Percentiles rank a stretch among this genome's conserved stretches.
Evolutionary conservation across 2,113 vertebrate species (phyloP).

Genomic region (Xyrauchen texanus): DNA sequence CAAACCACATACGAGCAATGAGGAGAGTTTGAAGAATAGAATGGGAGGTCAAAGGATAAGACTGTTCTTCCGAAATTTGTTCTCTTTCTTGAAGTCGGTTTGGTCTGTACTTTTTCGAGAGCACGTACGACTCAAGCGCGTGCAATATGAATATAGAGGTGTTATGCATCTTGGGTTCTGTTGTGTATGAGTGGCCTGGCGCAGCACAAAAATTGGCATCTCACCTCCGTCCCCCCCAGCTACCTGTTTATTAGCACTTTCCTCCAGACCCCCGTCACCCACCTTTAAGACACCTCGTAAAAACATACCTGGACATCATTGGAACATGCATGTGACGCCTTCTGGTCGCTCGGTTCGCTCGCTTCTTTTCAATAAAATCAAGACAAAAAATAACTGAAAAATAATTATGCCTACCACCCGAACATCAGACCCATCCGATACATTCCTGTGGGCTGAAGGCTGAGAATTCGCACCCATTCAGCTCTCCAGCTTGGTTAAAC

Average conservation of each 20-base stretch:
- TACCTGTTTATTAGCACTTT: conserved; percentile 84
- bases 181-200: conserved; percentile 72
- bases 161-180: conserved; percentile 42
- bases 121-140: conserved; percentile 51
- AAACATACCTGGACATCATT: conserved; percentile 80
- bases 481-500: background rate
- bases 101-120: conserved; percentile 41
- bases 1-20: conserved; percentile 68
- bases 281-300: conserved; percentile 90
- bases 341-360: conserved; percentile 68
- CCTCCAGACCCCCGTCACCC: conserved; percentile 83
- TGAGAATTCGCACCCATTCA: conserved; percentile 62
- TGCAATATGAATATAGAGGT: conserved; percentile 34
- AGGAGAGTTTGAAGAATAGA: conserved; percentile 67
- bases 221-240: conserved; percentile 66
- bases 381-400: conserved; percentile 94
- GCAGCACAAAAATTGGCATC: conserved; percentile 76
- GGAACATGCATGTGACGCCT: conserved; percentile 75
- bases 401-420: conserved; percentile 81
- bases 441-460: conserved; percentile 71
- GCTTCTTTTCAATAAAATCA: conserved; percentile 89
- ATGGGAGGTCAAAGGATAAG: conserved; percentile 66
- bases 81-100: conserved; percentile 51
- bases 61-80: conserved; percentile 55
- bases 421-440: conserved; percentile 75